Evolutionary conservation across 2,888 invertebrate genomes (phyloP).

Genomic region (Crossocerus cetratus): DNA sequence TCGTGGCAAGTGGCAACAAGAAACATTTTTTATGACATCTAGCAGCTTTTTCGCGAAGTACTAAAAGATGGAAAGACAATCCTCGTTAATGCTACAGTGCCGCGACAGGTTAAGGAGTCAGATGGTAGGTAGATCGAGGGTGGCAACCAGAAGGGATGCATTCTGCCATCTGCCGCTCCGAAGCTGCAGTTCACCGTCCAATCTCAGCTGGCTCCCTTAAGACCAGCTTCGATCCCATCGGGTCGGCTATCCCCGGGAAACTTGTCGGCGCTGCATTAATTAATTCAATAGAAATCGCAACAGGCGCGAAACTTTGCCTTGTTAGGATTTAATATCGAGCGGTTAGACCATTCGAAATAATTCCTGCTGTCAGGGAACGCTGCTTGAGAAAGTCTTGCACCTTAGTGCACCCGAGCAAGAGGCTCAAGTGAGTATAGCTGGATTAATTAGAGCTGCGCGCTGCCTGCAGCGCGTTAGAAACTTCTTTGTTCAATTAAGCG

Average conservation of each 20-base stretch:
- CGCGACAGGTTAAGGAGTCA: background rate
- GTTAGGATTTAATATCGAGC: background rate
- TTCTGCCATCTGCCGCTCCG: slow-evolving; percentile 35
- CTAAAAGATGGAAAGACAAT: no score
- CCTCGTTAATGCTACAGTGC: no score
- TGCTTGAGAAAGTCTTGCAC: background rate
- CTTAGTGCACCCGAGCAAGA: background rate
- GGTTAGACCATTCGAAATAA: background rate
- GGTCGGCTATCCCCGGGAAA: background rate
- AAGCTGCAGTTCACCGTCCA: slow-evolving; percentile 18
- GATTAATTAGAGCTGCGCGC: background rate
- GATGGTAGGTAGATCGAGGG: background rate
- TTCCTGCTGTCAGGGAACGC: background rate
- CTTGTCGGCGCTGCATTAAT: slow-evolving; percentile 13
- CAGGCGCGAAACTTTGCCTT: background rate
- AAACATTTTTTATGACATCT: no score
- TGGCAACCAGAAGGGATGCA: slow-evolving; percentile 10
- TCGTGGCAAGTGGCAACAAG: no score
- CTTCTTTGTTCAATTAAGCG: background rate
- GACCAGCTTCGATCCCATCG: no score
- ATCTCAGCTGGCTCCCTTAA: slow-evolving; percentile 3
- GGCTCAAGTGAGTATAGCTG: background rate
- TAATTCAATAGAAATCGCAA: slow-evolving; percentile 1
- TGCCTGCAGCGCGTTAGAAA: background rate
- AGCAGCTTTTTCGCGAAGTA: no score